These are phyloP conservation scores for Drosophila pandora DNA, from an alignment of 1,140 invertebrate genomes.

Conservation along the genomic window DNA sequence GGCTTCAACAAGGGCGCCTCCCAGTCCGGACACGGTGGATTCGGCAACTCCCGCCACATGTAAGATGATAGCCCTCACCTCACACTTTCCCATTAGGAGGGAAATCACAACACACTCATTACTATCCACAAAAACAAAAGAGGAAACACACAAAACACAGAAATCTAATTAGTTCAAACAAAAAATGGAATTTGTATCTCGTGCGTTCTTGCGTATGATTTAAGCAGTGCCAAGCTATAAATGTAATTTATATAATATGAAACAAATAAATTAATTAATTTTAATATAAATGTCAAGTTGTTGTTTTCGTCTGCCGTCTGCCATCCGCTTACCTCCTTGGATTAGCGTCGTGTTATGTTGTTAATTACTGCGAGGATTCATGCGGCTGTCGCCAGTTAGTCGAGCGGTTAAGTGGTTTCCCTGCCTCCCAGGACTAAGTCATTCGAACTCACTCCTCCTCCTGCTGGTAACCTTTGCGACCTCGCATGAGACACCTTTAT, in stretches of 20 bases:
- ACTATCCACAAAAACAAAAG: conserved; percentile 8
- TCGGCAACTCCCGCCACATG: conserved; percentile 98
- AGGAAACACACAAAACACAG: conserved; percentile 34
- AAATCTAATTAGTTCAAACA: conserved; percentile 70
- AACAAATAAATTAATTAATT: conserved; percentile 82
- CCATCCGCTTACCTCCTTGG: conserved; percentile 16
- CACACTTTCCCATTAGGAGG: not conserved
- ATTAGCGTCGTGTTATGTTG: conserved; percentile 65
- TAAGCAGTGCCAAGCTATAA: conserved; percentile 59
- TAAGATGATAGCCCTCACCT: conserved; percentile 84
- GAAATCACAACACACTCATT: conserved; percentile 7
- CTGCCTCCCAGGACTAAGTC: conserved; percentile 36
- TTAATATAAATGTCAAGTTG: conserved; percentile 72
- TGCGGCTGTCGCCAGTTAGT: conserved; percentile 39
- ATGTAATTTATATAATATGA: conserved; percentile 82
- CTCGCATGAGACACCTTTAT: conserved; percentile 48
- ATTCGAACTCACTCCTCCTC: conserved; percentile 19
- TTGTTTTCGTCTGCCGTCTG: not conserved
- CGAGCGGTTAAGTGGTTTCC: conserved; percentile 57
- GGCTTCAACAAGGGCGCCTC: conserved; percentile 97
- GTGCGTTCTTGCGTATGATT: conserved; percentile 51
- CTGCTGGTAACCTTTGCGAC: not conserved
- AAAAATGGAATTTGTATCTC: conserved; percentile 62
- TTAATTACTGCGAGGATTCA: conserved; percentile 65
- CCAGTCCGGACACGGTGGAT: conserved; percentile 93